Percentiles rank a stretch among this genome's conserved stretches.
Conservation (phyloP, 2,797 vertebrate species). For the Poeciliopsis paucimaculata region DNA sequence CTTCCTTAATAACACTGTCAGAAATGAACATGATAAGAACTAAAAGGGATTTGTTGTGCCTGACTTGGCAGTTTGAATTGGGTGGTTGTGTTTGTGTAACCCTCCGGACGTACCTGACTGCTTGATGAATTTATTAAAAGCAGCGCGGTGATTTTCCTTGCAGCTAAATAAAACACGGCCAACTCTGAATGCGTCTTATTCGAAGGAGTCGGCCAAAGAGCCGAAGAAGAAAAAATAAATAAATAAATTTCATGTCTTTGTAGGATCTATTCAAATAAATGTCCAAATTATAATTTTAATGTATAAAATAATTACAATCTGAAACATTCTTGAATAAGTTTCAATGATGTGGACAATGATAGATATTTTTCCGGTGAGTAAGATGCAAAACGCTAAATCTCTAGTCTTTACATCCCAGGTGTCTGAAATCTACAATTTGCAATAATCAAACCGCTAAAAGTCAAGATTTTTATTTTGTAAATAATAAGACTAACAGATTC, state of each 20-base stretch:
- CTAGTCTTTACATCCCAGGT: background rate
- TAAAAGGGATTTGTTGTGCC: slow-evolving; percentile 16
- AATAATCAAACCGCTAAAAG: background rate
- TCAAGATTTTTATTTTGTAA: background rate
- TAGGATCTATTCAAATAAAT: background rate
- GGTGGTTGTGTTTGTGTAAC: slow-evolving; percentile 10
- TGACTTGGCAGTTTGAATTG: slow-evolving; percentile 28
- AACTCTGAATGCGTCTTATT: background rate
- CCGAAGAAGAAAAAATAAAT: background rate
- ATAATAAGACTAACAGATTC: background rate
- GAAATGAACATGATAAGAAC: slow-evolving; percentile 5
- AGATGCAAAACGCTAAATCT: background rate
- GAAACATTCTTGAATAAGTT: background rate
- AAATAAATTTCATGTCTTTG: background rate
- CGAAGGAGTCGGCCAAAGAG: background rate
- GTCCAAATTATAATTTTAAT: background rate
- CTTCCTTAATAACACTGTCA: slow-evolving; percentile 18
- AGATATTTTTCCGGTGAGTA: background rate
- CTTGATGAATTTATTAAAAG: slow-evolving; percentile 1
- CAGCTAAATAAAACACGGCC: background rate
- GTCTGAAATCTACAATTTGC: background rate
- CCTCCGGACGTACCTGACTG: background rate
- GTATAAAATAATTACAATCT: background rate
- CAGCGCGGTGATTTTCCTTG: background rate
- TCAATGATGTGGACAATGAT: background rate